Conservation (phyloP, 1,140 invertebrate genomes). For the Thaumatotibia leucotreta region DNA sequence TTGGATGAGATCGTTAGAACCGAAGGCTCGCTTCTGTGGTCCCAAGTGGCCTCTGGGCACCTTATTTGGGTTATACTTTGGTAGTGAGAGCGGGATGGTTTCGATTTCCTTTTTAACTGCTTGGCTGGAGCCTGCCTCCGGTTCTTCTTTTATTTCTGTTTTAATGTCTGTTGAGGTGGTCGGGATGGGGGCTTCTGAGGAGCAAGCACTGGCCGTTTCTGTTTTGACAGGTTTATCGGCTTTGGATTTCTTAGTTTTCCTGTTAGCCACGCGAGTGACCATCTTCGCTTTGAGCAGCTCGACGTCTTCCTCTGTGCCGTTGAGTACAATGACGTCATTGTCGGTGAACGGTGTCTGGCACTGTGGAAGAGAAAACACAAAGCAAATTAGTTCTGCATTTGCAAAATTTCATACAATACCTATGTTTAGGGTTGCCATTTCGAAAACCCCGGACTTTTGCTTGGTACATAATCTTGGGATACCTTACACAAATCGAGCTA, state of each 20-base stretch:
- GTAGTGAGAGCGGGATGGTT: constrained; percentile 62
- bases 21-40: constrained; percentile 49
- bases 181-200: background rate
- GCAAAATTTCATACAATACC: too few relatives aligned
- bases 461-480: too few relatives aligned
- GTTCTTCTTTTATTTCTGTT: constrained; percentile 28
- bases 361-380: constrained; percentile 55
- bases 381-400: too few relatives aligned
- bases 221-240: constrained; percentile 37
- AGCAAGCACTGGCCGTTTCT: constrained; percentile 22
- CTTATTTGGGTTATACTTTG: constrained; percentile 68
- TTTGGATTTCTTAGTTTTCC: constrained; percentile 84
- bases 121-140: constrained; percentile 31
- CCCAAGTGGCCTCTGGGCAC: constrained; percentile 63
- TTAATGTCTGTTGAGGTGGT: constrained; percentile 20
- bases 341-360: constrained; percentile 88
- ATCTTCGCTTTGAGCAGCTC: constrained; percentile 82
- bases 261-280: constrained; percentile 78
- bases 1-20: constrained; percentile 60
- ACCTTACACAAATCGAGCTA: too few relatives aligned
- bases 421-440: too few relatives aligned
- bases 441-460: too few relatives aligned
- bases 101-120: constrained; percentile 58
- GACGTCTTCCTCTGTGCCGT: constrained; percentile 90
- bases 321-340: constrained; percentile 91